Evolutionary conservation across 2,797 vertebrate species (phyloP).

Genomic region (Ispidina picta): DNA sequence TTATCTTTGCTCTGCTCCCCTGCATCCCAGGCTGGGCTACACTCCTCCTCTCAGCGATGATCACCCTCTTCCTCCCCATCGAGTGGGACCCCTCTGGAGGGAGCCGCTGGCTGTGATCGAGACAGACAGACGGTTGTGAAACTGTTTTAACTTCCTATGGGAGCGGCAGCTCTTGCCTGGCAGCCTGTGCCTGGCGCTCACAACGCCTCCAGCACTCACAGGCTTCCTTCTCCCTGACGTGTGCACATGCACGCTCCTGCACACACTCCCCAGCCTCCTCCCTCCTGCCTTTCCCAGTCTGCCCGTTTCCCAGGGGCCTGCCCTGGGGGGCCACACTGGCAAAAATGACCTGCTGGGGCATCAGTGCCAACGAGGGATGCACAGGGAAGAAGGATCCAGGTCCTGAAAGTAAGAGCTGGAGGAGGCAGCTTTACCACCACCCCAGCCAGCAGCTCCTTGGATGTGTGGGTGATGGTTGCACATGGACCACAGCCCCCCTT

Average conservation of each 20-base stretch:
- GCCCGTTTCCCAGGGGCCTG: too few species aligned
- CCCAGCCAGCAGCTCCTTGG: background rate
- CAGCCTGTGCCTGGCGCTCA: too few species aligned
- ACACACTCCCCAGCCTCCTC: too few species aligned
- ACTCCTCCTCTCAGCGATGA: background rate
- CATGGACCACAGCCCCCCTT: background rate
- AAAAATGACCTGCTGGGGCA: too few species aligned
- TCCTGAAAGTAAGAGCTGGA: background rate
- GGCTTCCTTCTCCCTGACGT: too few species aligned
- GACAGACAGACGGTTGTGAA: conserved; percentile 35
- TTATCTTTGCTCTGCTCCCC: background rate
- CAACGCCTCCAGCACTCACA: too few species aligned
- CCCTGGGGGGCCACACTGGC: too few species aligned
- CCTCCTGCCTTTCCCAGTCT: too few species aligned
- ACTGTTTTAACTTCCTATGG: conserved; percentile 13
- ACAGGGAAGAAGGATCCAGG: too few species aligned
- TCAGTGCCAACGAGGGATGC: too few species aligned
- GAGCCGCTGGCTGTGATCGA: background rate
- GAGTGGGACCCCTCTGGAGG: background rate
- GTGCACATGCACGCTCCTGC: too few species aligned
- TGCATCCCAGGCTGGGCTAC: background rate
- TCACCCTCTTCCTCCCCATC: conserved; percentile 9
- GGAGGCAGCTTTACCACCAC: background rate
- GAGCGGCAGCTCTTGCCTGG: background rate
- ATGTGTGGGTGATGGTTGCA: background rate